A percentile compares a stretch with the other conserved stretches of the same genome.
These are phyloP conservation scores for Busseola fusca DNA, from an alignment of 2,888 invertebrate species.

Conservation along the genomic window DNA sequence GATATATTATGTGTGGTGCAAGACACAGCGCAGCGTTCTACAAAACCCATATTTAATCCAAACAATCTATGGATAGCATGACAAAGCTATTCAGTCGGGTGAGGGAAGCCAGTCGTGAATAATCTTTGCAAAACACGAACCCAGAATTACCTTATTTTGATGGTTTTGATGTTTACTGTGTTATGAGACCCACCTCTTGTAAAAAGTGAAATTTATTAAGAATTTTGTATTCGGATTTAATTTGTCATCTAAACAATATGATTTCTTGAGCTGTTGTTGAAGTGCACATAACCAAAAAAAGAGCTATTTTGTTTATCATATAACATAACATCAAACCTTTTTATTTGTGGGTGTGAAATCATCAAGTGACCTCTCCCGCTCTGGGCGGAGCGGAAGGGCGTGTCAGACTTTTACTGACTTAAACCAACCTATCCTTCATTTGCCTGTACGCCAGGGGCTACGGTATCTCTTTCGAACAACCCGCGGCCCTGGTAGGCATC, in stretches of 20 bases:
- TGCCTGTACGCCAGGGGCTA: no score
- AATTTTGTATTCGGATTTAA: neutral
- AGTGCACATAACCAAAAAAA: neutral
- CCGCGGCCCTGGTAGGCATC: no score
- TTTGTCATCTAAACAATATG: neutral
- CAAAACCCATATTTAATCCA: no score
- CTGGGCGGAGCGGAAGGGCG: no score
- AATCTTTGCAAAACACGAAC: constrained; percentile 43
- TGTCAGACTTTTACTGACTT: no score
- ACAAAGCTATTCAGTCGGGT: constrained; percentile 50
- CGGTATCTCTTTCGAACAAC: no score
- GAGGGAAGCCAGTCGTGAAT: constrained; percentile 51
- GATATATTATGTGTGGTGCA: no score
- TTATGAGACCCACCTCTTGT: constrained; percentile 14
- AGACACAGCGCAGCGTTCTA: no score
- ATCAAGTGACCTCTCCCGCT: no score
- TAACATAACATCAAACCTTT: neutral
- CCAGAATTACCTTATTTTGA: constrained; percentile 42
- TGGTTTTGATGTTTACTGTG: constrained; percentile 23
- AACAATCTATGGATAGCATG: no score
- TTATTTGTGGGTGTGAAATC: no score
- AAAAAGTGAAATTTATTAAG: neutral
- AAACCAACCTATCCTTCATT: no score
- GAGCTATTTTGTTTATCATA: neutral
- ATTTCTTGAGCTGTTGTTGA: neutral